Base-by-base conservation (phyloP, 2,888 invertebrate genomes). In the Sepioteuthis lessoniana region DNA sequence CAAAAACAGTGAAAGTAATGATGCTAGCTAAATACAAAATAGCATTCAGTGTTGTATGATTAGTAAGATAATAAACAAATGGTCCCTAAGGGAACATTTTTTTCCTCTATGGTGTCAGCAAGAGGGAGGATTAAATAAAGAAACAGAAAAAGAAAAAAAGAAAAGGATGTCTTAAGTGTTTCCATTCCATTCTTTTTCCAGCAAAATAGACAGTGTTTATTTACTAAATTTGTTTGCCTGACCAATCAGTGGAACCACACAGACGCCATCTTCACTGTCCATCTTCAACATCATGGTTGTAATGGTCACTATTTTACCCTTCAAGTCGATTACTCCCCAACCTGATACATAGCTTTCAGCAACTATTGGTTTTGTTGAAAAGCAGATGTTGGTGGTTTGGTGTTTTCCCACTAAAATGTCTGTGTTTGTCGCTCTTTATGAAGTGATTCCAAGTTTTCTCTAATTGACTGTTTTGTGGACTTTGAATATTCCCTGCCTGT, bases 331-430 rank as follows among this genome's bases (percentile, higher is more conserved):
- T 19, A 76, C n/a, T 35, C 76, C n/a, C 76, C 76, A 76, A n/a
- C 76, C 76, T 4, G 35, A 35, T 13, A n/a, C n/a, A 35, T n/a
- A 76, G 76, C 76, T 76, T 76, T 76, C 76, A 76, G 76, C 76
- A 76, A 76, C 76, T 76, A 76, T 76, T 76, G 76, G 76, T 76
- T 76, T 35, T n/a, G 16, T 76, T n/a, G 76, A 76, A 76, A 76
- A 76, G 76, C 76, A 76, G 76, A 76, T 76, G 76, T 76, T 76
- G n/a, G 76, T n/a, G 76, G n/a, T 76, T n/a, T 76, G 76, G 35
- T 76, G 76, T 76, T 76, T 76, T 76, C 76, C 76, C 76, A 76
- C 76, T 76, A 76, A 76, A 35, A 76, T 35, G 76, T 35, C 35
- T 16, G 76, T 76, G 76, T n/a, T 76, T 76, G 76, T 76, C n/a